phyloP scores from a whole-genome alignment of 2,888 invertebrate genomes.

The Tineola bisselliella region DNA sequence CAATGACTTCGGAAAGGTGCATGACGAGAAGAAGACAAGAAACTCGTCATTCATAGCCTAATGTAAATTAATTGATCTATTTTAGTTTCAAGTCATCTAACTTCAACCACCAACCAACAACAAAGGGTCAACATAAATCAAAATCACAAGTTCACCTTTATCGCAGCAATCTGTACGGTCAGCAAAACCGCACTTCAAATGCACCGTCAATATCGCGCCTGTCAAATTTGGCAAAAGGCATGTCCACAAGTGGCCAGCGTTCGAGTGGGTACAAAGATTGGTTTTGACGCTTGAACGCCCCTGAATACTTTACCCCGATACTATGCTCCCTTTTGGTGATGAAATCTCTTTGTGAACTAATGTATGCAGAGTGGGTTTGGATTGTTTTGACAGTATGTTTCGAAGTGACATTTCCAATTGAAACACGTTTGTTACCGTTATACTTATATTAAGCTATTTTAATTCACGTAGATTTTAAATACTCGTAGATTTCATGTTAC shows the following conservation, averaged over 20 bases:
- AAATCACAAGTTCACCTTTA: neutral
- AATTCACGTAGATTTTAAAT: too few relatives aligned
- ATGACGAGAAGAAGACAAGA: too few relatives aligned
- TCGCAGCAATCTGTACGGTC: constrained; percentile 8
- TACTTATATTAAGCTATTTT: too few relatives aligned
- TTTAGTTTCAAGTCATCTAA: too few relatives aligned
- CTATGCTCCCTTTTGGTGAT: constrained; percentile 13
- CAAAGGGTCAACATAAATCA: constrained; percentile 8
- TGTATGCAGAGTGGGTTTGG: constrained; percentile 15
- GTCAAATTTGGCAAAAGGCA: constrained; percentile 8
- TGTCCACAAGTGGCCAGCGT: constrained; percentile 1
- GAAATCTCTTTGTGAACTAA: constrained; percentile 17
- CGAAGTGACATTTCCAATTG: neutral
- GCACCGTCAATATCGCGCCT: neutral
- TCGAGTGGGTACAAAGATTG: constrained; percentile 32
- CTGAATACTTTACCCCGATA: constrained; percentile 6
- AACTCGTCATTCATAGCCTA: too few relatives aligned
- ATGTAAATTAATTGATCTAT: too few relatives aligned
- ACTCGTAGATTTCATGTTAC: too few relatives aligned
- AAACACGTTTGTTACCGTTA: too few relatives aligned
- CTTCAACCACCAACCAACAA: neutral
- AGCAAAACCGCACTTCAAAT: constrained; percentile 15
- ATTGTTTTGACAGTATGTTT: constrained; percentile 9
- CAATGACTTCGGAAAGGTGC: too few relatives aligned
- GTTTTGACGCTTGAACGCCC: constrained; percentile 33